These are phyloP conservation scores for Helicoverpa assulta DNA, from an alignment of 2,888 invertebrate species.

Conservation along the genomic window DNA sequence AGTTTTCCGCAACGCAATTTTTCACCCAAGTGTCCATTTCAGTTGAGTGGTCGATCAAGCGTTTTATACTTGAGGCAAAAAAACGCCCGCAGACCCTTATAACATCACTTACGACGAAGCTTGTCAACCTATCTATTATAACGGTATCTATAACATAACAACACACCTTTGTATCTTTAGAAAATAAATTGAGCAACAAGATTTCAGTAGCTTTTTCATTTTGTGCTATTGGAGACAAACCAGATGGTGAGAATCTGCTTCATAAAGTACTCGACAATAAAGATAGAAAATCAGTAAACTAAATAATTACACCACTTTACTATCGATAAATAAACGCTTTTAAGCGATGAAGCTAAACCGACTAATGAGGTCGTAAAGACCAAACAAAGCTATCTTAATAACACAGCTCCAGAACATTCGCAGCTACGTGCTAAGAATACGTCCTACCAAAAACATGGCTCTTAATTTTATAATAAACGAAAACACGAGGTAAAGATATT, in stretches of 20 bases:
- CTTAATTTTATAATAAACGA: slow-evolving; percentile 37
- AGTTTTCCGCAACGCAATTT: slow-evolving; percentile 5
- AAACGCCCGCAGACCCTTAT: slow-evolving; percentile 2
- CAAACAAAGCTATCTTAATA: not conserved
- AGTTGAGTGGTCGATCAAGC: slow-evolving; percentile 3
- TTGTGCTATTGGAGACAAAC: not conserved
- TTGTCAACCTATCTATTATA: slow-evolving; percentile 17
- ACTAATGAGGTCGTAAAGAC: not conserved
- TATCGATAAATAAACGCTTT: not conserved
- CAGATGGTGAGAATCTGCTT: not conserved
- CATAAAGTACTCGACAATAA: not conserved
- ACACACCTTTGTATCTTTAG: not conserved
- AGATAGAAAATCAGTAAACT: not conserved
- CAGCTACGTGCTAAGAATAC: slow-evolving; percentile 3
- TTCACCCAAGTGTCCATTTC: slow-evolving; percentile 21
- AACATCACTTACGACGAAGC: slow-evolving; percentile 5
- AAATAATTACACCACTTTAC: not conserved
- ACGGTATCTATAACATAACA: not conserved
- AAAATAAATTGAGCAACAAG: not conserved
- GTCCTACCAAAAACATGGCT: slow-evolving; percentile 13
- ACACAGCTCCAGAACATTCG: not conserved
- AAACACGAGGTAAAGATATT: slow-evolving; percentile 40
- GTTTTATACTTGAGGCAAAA: slow-evolving; percentile 11
- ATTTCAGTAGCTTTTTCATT: not conserved
- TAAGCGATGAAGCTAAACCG: not conserved